A percentile compares a stretch with the other conserved stretches of the same genome.
These are phyloP conservation scores for Siniperca scherzeri DNA, from an alignment of 2,797 vertebrate species.

Conservation along the genomic window DNA sequence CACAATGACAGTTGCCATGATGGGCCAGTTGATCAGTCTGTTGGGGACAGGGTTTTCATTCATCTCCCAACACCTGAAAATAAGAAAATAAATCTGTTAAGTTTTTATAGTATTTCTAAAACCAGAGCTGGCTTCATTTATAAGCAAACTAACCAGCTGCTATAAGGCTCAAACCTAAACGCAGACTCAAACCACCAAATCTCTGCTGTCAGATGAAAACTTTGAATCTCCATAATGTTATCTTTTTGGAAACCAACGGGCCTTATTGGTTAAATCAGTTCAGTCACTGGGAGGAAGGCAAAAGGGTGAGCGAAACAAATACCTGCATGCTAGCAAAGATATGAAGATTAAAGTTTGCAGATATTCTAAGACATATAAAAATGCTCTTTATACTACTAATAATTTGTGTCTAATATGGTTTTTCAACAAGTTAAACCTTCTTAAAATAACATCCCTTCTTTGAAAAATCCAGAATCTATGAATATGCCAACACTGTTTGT, in stretches of 20 bases:
- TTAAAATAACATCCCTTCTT: too few relatives aligned
- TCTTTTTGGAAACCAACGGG: neutral
- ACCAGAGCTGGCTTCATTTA: neutral
- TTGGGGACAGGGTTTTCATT: slow-evolving; percentile 88
- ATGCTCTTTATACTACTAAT: neutral
- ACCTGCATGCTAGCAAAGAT: too few relatives aligned
- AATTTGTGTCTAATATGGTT: neutral
- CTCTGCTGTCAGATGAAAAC: neutral
- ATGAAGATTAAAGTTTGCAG: too few relatives aligned
- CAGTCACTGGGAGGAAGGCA: neutral
- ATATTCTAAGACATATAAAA: too few relatives aligned
- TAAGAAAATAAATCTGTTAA: fast-evolving
- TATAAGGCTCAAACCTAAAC: too few relatives aligned
- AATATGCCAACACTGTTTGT: too few relatives aligned
- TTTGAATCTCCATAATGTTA: too few relatives aligned
- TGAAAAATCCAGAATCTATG: too few relatives aligned
- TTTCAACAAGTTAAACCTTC: too few relatives aligned
- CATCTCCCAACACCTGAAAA: slow-evolving; percentile 93
- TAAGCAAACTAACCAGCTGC: neutral
- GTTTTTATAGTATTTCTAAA: neutral
- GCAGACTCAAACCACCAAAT: too few relatives aligned
- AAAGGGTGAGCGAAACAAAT: too few relatives aligned
- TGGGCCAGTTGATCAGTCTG: slow-evolving; percentile 92
- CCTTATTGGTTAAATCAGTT: too few relatives aligned
- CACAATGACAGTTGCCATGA: slow-evolving; percentile 93